These are phyloP conservation scores for Grus americana DNA, from an alignment of 2,113 vertebrate species.

Conservation along the genomic window DNA sequence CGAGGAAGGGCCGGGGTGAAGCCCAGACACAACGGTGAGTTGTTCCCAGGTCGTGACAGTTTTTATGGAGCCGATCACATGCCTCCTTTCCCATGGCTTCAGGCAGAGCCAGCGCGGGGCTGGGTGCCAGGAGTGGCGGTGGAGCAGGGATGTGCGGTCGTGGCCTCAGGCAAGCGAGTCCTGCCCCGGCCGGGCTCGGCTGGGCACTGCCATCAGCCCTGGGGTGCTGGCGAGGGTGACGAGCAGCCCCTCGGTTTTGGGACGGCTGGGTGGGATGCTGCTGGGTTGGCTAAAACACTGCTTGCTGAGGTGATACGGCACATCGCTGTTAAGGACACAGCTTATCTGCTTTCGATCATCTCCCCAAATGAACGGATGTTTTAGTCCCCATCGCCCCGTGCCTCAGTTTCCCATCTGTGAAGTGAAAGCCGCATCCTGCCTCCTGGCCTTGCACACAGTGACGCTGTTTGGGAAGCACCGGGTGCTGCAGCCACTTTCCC, in stretches of 20 bases:
- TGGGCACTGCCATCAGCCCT: fast-evolving
- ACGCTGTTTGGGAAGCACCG: not conserved
- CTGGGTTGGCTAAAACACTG: not conserved
- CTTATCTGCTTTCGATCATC: not conserved
- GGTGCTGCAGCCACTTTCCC: not conserved
- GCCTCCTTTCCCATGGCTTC: slow-evolving; percentile 12
- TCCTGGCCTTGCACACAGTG: not conserved
- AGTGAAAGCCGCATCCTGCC: not conserved
- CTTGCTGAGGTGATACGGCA: fast-evolving
- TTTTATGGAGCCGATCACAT: not conserved
- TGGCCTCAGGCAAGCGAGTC: not conserved
- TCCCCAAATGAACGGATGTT: not conserved
- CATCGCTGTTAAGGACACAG: fast-evolving
- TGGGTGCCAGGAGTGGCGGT: fast-evolving
- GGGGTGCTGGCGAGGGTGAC: not conserved
- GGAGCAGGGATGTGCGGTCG: not conserved
- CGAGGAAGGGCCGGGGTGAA: not conserved
- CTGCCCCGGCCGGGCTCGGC: fast-evolving
- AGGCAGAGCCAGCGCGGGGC: not conserved
- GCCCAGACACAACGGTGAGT: not conserved
- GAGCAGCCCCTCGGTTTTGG: not conserved
- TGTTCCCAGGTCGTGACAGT: not conserved
- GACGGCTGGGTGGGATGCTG: not conserved
- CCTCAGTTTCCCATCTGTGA: not conserved
- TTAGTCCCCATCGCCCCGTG: fast-evolving